Evolutionary conservation across 2,888 invertebrate species (phyloP), one percentile per base, ranked within the genome.

Genomic region (Drosophila mimetica): DNA sequence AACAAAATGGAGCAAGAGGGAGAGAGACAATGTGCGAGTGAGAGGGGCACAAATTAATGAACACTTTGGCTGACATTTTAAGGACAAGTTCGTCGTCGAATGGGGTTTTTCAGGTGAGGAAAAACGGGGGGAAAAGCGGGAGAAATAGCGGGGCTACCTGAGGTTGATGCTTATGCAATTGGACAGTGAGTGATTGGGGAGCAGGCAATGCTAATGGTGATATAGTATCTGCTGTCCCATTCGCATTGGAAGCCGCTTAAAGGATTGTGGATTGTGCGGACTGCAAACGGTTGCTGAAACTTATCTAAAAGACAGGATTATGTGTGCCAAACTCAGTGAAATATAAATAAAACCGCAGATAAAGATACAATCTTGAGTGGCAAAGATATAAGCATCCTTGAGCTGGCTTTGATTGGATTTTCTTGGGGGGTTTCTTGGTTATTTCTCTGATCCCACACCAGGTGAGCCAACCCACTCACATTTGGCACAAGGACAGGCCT

Each of bases 21-120:
- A 57, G 54, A 67, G 65, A 63, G 75, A 20, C 22, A 39, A 18
- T 39, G 39, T 20, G 39, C 39, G 39, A 39, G 39, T 18, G 18
- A 37, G 42, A 14, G 51, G 44, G 71, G 82, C 82, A 79, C 85
- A 79, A 85, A 86, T 87, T 86, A 86, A 87, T 86, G 79, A 87
- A 86, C 86, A 84, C 85, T 86, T 80, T 79, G 85, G 73, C 58
- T 86, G 87, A 87, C 85, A 87, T 87, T 86, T 86, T 87, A 86
- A 86, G 85, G 86, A 86, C 85, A 86, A 87, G 85, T 86, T 86
- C 85, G 87, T 77, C 86, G 83, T 75, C 66, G 69, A 36, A 59
- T 67, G 61, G 50, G 74, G 64, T 64, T 53, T 53, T 58, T 41
- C 30, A 48, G 30, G 58, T 53, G 14, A 11, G 16, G 11, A 39